Evolutionary conservation across 2,797 vertebrate genomes (phyloP), one percentile per base, ranked within the genome.

Genomic region (Typhlichthys eigenmanni): DNA sequence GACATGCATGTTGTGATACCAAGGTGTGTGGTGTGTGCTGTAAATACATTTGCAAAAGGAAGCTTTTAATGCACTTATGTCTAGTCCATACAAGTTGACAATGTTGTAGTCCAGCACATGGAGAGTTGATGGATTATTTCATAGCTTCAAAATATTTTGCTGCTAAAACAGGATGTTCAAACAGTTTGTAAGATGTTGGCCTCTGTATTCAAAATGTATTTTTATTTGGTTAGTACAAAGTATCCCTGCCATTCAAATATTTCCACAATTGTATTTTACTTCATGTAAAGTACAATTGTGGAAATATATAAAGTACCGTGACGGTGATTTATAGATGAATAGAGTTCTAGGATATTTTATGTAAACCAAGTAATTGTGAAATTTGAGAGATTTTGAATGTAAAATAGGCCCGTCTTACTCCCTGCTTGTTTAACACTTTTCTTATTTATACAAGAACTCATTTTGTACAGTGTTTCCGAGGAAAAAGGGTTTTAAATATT

Each of bases 371-470:
- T 76, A 68, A 55, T 12, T 66, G 77, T 75, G 69, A 83, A 66
- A 71, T 58, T 5, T 47, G 58, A 16, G 65, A 63, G 43, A n/a
- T 78, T 80, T 67, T 82, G 83, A 88, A 86, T 80, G 88, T 66
- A 48, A 58, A 48, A 43, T 1, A 57, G 81, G 74, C 75, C 76
- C 68, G 46, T 88, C 82, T 83, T 66, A 64, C 78, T 65, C 57
- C 79, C 85, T 87, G 90, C 85, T 89, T 89, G 87, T 79, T 24
- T 79, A 92, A 91, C 78, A 79, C 78, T 85, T 88, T 91, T 82
- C 88, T 94, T 93, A 93, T 94, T 94, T 95, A 94, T 94, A 92
- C 89, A 90, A 90, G 62, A 87, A 92, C 85, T 92, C 89, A 87
- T 92, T 92, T 94, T 94, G 91, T 93, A 94, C 89, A 92, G 90